Base-by-base conservation (phyloP, 2,797 vertebrate species). In the Syndactyla subalaris region DNA sequence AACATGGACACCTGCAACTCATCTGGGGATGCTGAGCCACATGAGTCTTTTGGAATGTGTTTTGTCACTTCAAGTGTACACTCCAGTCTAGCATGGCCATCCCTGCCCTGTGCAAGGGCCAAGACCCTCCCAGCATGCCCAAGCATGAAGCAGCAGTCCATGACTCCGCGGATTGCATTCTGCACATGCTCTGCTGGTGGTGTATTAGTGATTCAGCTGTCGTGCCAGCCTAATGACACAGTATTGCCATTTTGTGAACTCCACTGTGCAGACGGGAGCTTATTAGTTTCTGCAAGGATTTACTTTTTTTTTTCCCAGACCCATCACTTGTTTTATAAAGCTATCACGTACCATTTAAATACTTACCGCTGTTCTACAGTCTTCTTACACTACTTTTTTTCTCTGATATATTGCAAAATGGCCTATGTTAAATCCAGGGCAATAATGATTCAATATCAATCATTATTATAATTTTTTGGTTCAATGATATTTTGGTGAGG, bases 171-270 rank as follows among this genome's bases (percentile, higher is more conserved):
- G 52, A 1, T 39, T 24, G 30, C 18, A 8, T 29, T 41, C 71
- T 79, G 55, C 46, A 2, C 2, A 0, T 21, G 67, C 51, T 48
- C 85, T 70, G 55, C 66, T 59, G n/a, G 9, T 36, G 71, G 12
- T 23, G 7, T 24, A 8, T 83, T 68, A 72, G 59, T 19, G 72
- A 93, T 92, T 80, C 89, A 58, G 81, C 78, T 82, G 57, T n/a
- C 0, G 12, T 83, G 79, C 81, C 81, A 92, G 72, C 78, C 93
- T 80, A 46, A 93, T 77, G 94, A 71, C 87, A 65, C 49, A 45
- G 16, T 34, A 77, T 88, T 96, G 75, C 68, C 52, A 18, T 93
- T 92, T 89, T 65, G 93, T 88, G 95, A 89, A 70, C 95, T 95
- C 89, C 2, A 0, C 54, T 45, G 30, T 34, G 65, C 84, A 85